Percentiles rank a stretch among this genome's conserved stretches.
These are phyloP conservation scores for Acromyrmex heyeri DNA, from an alignment of 1,140 invertebrate species.

Conservation along the genomic window DNA sequence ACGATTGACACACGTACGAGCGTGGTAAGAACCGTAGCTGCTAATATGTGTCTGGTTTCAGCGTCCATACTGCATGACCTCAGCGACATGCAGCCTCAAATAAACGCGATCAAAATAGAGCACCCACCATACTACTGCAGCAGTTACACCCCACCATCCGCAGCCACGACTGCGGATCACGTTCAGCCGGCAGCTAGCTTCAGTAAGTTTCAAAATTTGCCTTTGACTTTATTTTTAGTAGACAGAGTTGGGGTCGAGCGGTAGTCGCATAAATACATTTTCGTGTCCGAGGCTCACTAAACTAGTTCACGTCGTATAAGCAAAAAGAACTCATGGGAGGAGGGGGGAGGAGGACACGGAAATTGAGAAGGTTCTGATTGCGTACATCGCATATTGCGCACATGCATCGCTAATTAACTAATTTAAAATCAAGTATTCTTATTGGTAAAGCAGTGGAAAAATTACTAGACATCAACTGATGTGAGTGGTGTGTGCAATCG, in stretches of 20 bases:
- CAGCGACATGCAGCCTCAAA: slow-evolving; percentile 92
- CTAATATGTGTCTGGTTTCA: slow-evolving; percentile 89
- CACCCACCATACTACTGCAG: slow-evolving; percentile 96
- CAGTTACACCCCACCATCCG: slow-evolving; percentile 94
- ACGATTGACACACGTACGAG: slow-evolving; percentile 73
- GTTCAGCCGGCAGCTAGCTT: slow-evolving; percentile 86
- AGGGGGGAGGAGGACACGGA: neutral
- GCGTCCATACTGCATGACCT: slow-evolving; percentile 97
- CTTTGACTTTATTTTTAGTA: slow-evolving; percentile 75
- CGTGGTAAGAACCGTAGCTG: slow-evolving; percentile 77
- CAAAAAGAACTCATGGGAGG: neutral
- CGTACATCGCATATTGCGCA: no score
- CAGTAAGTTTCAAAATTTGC: slow-evolving; percentile 84
- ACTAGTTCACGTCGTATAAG: slow-evolving; percentile 54
- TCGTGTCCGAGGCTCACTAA: slow-evolving; percentile 42
- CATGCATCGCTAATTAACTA: no score
- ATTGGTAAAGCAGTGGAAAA: no score
- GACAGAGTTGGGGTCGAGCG: slow-evolving; percentile 63
- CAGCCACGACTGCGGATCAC: slow-evolving; percentile 86
- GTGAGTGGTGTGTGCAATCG: no score
- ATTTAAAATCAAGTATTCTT: no score
- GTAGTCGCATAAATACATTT: slow-evolving; percentile 24
- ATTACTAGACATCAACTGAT: no score
- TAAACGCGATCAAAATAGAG: slow-evolving; percentile 96
- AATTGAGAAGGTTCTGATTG: no score